Evolutionary conservation across 2,888 invertebrate genomes (phyloP).

Genomic region (Cheilosia grossa): DNA sequence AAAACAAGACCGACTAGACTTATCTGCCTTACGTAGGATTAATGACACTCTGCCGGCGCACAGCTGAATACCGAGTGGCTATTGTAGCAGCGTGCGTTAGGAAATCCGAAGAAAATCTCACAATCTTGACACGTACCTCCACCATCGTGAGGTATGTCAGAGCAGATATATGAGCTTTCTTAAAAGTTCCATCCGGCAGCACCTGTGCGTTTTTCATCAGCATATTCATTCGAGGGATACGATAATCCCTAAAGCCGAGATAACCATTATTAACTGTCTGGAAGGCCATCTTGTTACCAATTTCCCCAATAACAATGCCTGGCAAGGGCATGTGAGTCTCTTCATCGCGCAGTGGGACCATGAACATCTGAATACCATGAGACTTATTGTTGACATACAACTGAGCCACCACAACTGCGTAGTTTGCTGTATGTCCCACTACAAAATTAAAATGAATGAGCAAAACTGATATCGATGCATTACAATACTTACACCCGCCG

Average conservation of each 20-base stretch:
- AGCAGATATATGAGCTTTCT: slow-evolving; percentile 91
- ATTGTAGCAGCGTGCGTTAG: slow-evolving; percentile 93
- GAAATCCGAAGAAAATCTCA: slow-evolving; percentile 88
- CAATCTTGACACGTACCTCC: slow-evolving; percentile 92
- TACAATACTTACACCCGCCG: slow-evolving; percentile 90
- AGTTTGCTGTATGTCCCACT: slow-evolving; percentile 97
- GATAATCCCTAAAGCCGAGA: slow-evolving; percentile 91
- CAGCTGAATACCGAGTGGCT: slow-evolving; percentile 94
- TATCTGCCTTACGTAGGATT: slow-evolving; percentile 87
- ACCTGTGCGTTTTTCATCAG: slow-evolving; percentile 96
- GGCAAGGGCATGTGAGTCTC: slow-evolving; percentile 93
- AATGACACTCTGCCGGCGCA: slow-evolving; percentile 94
- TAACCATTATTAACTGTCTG: slow-evolving; percentile 96
- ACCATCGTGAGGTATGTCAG: slow-evolving; percentile 95
- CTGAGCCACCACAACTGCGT: slow-evolving; percentile 95
- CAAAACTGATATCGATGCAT: neutral
- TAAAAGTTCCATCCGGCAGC: slow-evolving; percentile 95
- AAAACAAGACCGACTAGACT: no score
- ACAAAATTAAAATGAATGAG: neutral
- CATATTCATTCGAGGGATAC: slow-evolving; percentile 94
- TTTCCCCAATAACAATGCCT: slow-evolving; percentile 96
- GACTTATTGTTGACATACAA: slow-evolving; percentile 91
- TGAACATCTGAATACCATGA: slow-evolving; percentile 95
- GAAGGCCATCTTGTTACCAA: slow-evolving; percentile 96
- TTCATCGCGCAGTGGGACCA: slow-evolving; percentile 94